Evolutionary conservation across 2,888 invertebrate species (phyloP), one percentile per base, ranked within the genome.

Genomic region (Amiota mariae): DNA sequence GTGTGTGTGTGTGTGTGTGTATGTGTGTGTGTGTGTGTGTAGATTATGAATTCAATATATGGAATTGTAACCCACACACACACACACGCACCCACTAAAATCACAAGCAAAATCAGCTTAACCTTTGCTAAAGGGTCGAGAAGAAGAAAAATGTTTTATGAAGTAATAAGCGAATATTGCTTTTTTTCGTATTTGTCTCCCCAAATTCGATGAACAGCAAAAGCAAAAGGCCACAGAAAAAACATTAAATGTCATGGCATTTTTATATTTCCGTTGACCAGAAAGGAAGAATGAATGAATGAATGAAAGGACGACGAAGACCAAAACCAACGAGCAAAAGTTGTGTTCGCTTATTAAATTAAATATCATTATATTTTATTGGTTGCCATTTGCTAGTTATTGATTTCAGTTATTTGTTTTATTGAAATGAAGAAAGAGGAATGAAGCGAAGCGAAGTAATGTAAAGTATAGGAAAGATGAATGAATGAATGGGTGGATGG

Each of bases 351-450:
- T 77, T 73, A 77, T 76, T 77, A 76, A 77, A 77, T 77, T 76
- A 72, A 72, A 68, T 66, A 75, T 74, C 74, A 76, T 75, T 73
- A 73, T 68, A 71, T 74, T 75, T 77, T 76, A 76, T 74, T 74
- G 73, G 73, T 56, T 72, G 70, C 59, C 74, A 77, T 77, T 76
- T 77, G 75, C 75, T 75, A 74, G 71, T 64, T 63, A 63, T 63
- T 63, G 63, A 63, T 46, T 9, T 24, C 46, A 46, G 36, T 63
- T 54, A 72, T 36, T 20, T 36, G 51, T 70, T 57, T 63, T 46
- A 63, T 63, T 63, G 63, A 63, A 63, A 18, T 10, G 24, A 24
- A 18, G 54, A 13, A 54, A 13, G 6, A 54, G 54, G 15, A 13
- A 54, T 2, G 13, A 15, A 51, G n/a, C 12, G 4, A 51, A n/a